Evolutionary conservation across 2,113 vertebrate genomes (phyloP).

Genomic region (Osmerus eperlanus): DNA sequence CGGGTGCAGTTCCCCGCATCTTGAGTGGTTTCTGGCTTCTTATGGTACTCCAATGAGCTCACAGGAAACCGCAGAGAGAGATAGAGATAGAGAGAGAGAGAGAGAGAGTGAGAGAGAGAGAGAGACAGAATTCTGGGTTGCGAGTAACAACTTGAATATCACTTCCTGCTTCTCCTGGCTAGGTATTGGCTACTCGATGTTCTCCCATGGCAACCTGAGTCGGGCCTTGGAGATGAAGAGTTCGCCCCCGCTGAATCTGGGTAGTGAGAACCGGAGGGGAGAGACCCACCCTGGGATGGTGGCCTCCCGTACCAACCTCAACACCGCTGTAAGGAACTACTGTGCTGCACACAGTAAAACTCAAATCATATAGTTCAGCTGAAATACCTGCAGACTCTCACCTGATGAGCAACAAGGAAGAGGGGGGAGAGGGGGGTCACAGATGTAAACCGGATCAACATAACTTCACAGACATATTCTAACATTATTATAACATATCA

Average conservation of each 20-base stretch:
- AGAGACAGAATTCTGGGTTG: constrained; percentile 1
- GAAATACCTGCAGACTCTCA: no score
- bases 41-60: no score
- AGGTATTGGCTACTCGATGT: constrained; percentile 83
- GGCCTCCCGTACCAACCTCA: constrained; percentile 56
- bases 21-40: no score
- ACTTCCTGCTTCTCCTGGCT: constrained; percentile 56
- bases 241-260: constrained; percentile 73
- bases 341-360: no score
- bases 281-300: constrained; percentile 63
- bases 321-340: constrained; percentile 67
- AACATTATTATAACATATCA: no score
- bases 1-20: no score
- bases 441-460: no score
- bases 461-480: no score
- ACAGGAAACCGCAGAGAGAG: no score
- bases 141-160: constrained; percentile 56
- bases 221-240: constrained; percentile 79
- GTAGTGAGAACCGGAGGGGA: constrained; percentile 66
- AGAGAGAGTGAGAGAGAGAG: neutral
- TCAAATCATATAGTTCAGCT: no score
- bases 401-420: no score
- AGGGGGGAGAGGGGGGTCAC: no score
- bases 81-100: neutral
- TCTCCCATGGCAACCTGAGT: constrained; percentile 75